Conservation (phyloP, 2,113 vertebrate species). For the Paedocypris sp. region DNA sequence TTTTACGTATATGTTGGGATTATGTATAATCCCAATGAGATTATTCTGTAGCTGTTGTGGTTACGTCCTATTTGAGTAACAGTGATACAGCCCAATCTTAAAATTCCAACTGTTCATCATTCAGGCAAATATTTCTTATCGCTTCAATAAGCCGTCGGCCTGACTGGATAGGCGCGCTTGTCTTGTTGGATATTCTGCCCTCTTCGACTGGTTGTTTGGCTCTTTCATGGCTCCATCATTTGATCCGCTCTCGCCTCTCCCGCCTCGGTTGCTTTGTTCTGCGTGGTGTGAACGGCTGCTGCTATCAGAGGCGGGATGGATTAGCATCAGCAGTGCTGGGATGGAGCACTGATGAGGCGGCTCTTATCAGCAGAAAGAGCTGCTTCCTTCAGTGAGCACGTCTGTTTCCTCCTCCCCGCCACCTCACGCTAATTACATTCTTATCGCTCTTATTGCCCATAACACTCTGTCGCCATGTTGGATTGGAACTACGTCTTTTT, state of each 20-base stretch:
- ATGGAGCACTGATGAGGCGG: neutral
- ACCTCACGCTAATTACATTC: constrained; percentile 52
- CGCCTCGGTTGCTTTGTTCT: constrained; percentile 1
- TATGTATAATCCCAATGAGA: too few relatives aligned
- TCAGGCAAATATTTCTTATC: too few relatives aligned
- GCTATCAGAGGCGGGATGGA: constrained; percentile 24
- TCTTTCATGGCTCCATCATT: neutral
- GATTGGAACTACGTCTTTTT: constrained; percentile 43
- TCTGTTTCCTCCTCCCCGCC: constrained; percentile 36
- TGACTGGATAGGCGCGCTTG: too few relatives aligned
- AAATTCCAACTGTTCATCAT: too few relatives aligned
- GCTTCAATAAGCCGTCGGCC: too few relatives aligned
- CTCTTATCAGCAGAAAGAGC: constrained; percentile 8
- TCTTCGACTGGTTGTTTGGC: constrained; percentile 21
- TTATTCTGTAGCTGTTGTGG: too few relatives aligned
- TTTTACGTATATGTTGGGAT: too few relatives aligned
- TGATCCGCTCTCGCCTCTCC: constrained; percentile 15
- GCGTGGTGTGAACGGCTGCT: neutral
- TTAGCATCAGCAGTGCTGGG: neutral
- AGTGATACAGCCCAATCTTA: too few relatives aligned
- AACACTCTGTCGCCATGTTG: constrained; percentile 38
- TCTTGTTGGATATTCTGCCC: constrained; percentile 5
- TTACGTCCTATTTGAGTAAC: too few relatives aligned
- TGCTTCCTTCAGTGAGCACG: constrained; percentile 15
- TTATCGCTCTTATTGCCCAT: constrained; percentile 53